Conservation (phyloP, 2,113 vertebrate species). For the Puffinus mauretanicus region DNA sequence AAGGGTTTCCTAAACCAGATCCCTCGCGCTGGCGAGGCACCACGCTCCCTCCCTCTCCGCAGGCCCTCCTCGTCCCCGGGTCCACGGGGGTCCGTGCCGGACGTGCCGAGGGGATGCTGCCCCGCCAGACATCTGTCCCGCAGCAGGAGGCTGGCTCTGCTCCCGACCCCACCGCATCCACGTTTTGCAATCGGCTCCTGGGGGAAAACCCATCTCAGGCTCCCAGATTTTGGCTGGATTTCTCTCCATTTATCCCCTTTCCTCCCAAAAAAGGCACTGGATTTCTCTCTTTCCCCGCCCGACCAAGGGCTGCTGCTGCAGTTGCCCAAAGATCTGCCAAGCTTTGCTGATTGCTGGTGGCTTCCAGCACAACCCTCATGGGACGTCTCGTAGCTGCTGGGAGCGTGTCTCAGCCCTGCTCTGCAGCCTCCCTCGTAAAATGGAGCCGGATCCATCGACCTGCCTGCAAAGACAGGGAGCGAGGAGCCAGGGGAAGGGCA, state of each 20-base stretch:
- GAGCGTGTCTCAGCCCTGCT: background rate
- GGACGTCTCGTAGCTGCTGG: background rate
- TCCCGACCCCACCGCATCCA: background rate
- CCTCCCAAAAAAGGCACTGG: rapidly evolving
- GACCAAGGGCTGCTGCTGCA: background rate
- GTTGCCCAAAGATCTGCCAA: background rate
- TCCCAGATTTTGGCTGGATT: background rate
- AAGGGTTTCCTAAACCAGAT: background rate
- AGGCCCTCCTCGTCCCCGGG: background rate
- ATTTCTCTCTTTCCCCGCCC: rapidly evolving
- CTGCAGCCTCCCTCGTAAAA: background rate
- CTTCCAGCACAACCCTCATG: background rate
- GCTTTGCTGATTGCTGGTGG: background rate
- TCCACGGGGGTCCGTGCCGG: background rate
- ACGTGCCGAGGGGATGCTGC: background rate
- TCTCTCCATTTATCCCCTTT: background rate
- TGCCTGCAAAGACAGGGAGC: background rate
- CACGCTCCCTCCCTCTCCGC: background rate
- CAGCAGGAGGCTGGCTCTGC: background rate
- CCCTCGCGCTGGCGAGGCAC: background rate
- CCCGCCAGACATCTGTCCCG: background rate
- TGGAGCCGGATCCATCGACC: rapidly evolving
- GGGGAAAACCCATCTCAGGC: background rate
- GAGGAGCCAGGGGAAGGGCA: background rate
- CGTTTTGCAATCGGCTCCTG: rapidly evolving